Percentiles rank a stretch among this genome's conserved stretches.
Evolutionary conservation across 2,888 invertebrate species (phyloP).

Genomic region (Clepsis dumicolana): DNA sequence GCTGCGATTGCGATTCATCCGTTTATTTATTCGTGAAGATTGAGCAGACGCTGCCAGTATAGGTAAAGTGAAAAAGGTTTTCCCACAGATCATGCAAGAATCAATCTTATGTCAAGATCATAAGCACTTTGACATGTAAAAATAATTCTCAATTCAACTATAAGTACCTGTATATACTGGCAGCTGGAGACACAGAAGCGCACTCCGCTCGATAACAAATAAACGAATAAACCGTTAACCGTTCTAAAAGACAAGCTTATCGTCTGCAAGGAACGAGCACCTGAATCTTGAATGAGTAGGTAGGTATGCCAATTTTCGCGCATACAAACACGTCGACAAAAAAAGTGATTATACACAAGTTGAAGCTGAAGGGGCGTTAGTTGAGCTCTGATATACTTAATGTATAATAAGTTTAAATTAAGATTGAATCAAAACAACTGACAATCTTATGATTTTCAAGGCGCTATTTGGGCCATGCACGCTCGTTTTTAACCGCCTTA

Average conservation of each 20-base stretch:
- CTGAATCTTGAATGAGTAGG: not conserved
- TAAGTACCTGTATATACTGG: not conserved
- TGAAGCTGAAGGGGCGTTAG: not conserved
- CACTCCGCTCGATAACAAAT: slow-evolving; percentile 1
- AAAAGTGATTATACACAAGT: not conserved
- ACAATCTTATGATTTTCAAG: too few relatives aligned
- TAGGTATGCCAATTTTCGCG: not conserved
- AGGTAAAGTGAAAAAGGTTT: too few relatives aligned
- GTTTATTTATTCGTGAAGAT: slow-evolving; percentile 8
- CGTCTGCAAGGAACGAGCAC: not conserved
- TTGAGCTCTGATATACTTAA: too few relatives aligned
- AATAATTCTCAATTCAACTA: too few relatives aligned
- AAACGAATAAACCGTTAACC: not conserved
- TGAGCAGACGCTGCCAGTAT: not conserved
- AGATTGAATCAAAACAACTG: not conserved
- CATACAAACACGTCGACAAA: not conserved
- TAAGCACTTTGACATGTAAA: too few relatives aligned
- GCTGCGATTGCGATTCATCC: not conserved
- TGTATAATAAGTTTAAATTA: too few relatives aligned
- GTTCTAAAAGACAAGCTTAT: not conserved
- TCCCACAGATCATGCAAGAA: too few relatives aligned
- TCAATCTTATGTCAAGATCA: too few relatives aligned
- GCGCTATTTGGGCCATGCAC: too few relatives aligned
- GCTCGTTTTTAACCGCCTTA: too few relatives aligned
- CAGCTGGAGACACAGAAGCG: not conserved